Conservation (phyloP, 2,113 vertebrate genomes). For the Ia io region DNA sequence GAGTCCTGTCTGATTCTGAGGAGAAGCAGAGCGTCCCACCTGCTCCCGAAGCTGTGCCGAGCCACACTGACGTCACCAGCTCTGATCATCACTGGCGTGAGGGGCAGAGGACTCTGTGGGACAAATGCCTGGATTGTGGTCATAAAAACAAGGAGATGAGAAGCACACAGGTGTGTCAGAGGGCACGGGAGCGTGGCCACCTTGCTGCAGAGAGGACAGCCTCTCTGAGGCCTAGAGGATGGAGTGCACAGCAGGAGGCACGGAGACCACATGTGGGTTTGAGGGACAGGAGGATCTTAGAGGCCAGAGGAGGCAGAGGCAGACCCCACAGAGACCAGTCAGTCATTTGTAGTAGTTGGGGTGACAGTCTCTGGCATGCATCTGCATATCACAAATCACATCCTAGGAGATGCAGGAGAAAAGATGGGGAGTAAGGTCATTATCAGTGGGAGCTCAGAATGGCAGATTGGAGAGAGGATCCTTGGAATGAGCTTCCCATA, state of each 20-base stretch:
- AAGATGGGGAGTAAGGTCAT: neutral
- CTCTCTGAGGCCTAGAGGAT: neutral
- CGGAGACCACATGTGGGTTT: neutral
- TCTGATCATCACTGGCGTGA: neutral
- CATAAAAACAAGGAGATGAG: neutral
- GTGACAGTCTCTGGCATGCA: neutral
- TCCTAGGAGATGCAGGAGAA: neutral
- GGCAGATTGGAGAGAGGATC: neutral
- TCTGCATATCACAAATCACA: neutral
- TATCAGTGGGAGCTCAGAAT: neutral
- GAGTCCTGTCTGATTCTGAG: neutral
- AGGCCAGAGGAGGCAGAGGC: neutral
- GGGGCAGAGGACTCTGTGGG: neutral
- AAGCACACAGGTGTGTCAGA: neutral
- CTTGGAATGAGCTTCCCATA: fast-evolving
- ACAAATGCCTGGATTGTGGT: neutral
- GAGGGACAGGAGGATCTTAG: neutral
- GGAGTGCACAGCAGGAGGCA: neutral
- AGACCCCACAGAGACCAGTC: neutral
- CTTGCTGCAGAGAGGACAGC: no score
- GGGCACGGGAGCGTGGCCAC: neutral
- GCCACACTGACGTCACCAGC: neutral
- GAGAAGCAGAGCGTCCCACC: neutral
- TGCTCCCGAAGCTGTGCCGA: neutral
- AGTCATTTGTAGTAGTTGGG: no score